Conservation (phyloP, 2,113 vertebrate species). For the Pluvianellus socialis region DNA sequence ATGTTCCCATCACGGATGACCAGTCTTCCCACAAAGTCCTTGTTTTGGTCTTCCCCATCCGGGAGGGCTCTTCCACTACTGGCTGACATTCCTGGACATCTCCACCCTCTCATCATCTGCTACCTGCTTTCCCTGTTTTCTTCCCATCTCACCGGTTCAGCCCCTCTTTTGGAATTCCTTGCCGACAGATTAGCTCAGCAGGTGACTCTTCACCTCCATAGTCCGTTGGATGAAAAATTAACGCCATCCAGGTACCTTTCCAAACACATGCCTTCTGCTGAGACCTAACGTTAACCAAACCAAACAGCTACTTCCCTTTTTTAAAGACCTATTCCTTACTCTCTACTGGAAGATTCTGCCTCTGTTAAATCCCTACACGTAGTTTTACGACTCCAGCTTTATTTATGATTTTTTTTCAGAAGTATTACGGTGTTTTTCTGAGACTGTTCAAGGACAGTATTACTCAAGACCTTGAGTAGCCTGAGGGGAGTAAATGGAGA, state of each 20-base stretch:
- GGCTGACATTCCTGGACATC: background rate
- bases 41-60: background rate
- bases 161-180: background rate
- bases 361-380: background rate
- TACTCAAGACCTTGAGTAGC: background rate
- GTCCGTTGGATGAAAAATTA: background rate
- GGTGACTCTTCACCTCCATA: too few species aligned
- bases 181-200: background rate
- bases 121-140: background rate
- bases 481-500: background rate
- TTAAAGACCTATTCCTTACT: background rate
- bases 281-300: background rate
- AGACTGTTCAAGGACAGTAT: conserved; percentile 33
- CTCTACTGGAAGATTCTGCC: background rate
- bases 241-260: fast-evolving
- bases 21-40: background rate
- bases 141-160: background rate
- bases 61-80: background rate
- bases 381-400: background rate
- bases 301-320: background rate
- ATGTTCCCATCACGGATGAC: fast-evolving
- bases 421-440: background rate
- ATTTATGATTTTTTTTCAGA: background rate
- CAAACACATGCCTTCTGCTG: fast-evolving
- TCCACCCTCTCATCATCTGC: background rate